Base-by-base conservation (phyloP, 2,888 invertebrate species). In the Plagodis dolabraria region DNA sequence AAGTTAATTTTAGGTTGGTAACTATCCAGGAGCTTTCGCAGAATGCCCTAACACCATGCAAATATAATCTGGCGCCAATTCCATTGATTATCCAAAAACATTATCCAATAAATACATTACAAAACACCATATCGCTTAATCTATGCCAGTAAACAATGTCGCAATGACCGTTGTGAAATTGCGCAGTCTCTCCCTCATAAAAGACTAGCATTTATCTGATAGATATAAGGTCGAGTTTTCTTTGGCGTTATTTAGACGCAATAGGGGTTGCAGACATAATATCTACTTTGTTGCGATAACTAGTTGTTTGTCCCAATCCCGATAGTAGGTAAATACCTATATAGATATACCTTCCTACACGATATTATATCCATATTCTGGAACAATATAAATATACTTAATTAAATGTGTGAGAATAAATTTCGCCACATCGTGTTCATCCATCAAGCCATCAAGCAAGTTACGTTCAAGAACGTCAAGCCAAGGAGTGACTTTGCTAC, bases 81-180 rank as follows among this genome's bases (percentile, higher is more conserved):
- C 10, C 10, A 40, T 22, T 38, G 40, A 38, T 40, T 40, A 40
- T 9, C 7, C 33, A 49, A 49, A 22, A 54, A 40, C 34, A 33
- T 8, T 40, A 48, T 33, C 8, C 7, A 42, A 49, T 38, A 44
- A 44, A 44, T 48, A 42, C 47, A 7, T 43, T 33, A 49, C 22
- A 53, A 7, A 43, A 38, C 1, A 5, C 38, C 7, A 9, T 47
- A 47, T 47, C 33, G 43, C 34, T 35, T 52, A 44, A 57, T 43
- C 38, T 53, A 52, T 44, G 44, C 36, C 48, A 55, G 48, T n/a
- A 40, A 33, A 43, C 53, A 58, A 44, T 34, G 58, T 53, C 48
- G 53, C 59, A 58, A 45, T 36, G 4, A n/a, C 47, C n/a, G 10
- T 40, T n/a, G 34, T 34, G 12, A 10, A 45, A 59, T 35, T 53